phyloP scores from a whole-genome alignment of 2,113 vertebrate genomes.

The Alaudala cheleensis region DNA sequence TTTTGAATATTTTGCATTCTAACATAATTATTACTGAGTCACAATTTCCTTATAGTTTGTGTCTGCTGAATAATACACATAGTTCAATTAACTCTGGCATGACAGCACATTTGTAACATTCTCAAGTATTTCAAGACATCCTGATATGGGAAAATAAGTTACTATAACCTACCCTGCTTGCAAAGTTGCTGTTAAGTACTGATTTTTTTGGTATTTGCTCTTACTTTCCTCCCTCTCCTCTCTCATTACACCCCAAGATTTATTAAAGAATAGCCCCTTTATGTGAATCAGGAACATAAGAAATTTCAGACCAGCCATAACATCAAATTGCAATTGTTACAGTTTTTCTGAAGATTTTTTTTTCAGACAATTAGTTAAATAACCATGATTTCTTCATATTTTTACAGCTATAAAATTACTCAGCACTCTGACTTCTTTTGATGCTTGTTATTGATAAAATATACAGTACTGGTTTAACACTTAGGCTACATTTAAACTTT shows the following conservation, averaged over 20 bases:
- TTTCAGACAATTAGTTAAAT: not conserved
- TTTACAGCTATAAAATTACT: not conserved
- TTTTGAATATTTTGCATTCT: not conserved
- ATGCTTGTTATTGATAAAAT: not conserved
- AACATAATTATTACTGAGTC: conserved; percentile 19
- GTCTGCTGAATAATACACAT: conserved; percentile 17
- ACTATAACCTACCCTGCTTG: not conserved
- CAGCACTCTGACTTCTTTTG: not conserved
- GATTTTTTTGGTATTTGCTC: not conserved
- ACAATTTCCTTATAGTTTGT: conserved; percentile 19
- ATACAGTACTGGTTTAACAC: not conserved
- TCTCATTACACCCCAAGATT: not conserved
- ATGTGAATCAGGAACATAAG: not conserved
- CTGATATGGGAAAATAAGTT: not conserved
- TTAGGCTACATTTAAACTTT: not conserved
- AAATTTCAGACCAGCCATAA: not conserved
- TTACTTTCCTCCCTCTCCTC: not conserved
- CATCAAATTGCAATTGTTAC: not conserved
- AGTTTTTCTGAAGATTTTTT: not conserved
- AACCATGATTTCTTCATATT: not conserved
- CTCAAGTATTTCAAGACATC: conserved; percentile 1
- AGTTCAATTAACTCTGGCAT: conserved; percentile 19
- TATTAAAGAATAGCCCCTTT: not conserved
- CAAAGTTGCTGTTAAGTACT: not conserved
- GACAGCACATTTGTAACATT: not conserved